Percentiles rank a stretch among this genome's conserved stretches.
phyloP scores from a whole-genome alignment of 2,113 vertebrate species.

The Chitala chitala region DNA sequence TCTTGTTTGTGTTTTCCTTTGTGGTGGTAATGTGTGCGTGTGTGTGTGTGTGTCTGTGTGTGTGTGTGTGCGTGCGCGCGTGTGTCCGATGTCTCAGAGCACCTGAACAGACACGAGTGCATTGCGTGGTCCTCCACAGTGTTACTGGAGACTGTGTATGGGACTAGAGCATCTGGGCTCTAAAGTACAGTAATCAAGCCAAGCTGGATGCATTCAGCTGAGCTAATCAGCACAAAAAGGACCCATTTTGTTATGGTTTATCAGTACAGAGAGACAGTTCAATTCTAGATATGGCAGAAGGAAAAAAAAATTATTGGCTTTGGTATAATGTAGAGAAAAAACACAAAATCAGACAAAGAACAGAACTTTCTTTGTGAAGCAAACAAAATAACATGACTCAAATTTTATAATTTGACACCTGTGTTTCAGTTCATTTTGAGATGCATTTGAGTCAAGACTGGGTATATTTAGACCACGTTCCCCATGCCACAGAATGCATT shows the following conservation, averaged over 20 bases:
- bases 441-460: too few species aligned
- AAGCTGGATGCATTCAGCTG: not conserved
- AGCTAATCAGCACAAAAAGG: slow-evolving; percentile 7
- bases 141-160: not conserved
- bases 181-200: not conserved
- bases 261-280: not conserved
- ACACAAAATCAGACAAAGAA: too few species aligned
- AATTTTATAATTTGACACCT: too few species aligned
- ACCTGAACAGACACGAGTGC: not conserved
- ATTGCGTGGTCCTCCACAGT: not conserved
- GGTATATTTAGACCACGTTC: too few species aligned
- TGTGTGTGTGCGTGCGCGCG: too few species aligned
- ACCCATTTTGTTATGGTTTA: not conserved
- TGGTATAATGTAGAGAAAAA: too few species aligned
- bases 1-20: too few species aligned
- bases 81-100: too few species aligned
- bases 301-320: not conserved
- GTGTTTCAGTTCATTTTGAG: too few species aligned
- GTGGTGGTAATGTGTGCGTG: not conserved
- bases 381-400: too few species aligned
- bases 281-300: not conserved
- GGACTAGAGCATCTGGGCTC: not conserved
- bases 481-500: too few species aligned
- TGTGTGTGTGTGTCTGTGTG: not conserved
- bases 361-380: too few species aligned